Evolutionary conservation across 2,797 vertebrate genomes (phyloP).

Genomic region (Synaphobranchus kaupii): DNA sequence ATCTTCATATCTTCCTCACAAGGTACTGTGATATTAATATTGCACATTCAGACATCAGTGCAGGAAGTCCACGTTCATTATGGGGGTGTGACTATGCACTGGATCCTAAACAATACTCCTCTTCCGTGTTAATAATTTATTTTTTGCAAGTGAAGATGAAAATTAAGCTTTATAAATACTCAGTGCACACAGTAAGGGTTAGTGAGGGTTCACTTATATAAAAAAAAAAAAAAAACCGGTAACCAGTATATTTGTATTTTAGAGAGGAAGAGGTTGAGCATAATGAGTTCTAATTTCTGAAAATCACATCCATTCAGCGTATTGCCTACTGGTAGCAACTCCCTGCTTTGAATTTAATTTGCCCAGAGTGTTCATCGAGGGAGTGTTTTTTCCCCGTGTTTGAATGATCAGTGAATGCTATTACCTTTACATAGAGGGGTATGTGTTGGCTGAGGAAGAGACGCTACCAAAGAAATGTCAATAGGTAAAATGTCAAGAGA

Average conservation of each 20-base stretch:
- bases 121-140: constrained; percentile 28
- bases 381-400: neutral
- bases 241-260: neutral
- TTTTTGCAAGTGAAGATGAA: too few relatives aligned
- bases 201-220: too few relatives aligned
- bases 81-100: constrained; percentile 1
- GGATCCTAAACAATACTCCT: constrained; percentile 22
- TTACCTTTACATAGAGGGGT: neutral
- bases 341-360: neutral
- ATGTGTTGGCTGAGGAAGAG: neutral
- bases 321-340: neutral
- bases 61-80: neutral
- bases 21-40: constrained; percentile 33
- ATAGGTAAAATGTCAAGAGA: neutral
- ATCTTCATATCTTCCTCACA: constrained; percentile 25
- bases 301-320: neutral
- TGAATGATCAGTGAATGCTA: neutral
- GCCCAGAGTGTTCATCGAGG: neutral
- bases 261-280: neutral
- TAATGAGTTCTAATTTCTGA: neutral
- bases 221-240: neutral
- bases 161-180: neutral
- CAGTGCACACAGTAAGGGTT: neutral
- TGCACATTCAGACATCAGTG: constrained; percentile 23
- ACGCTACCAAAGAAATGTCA: neutral